Conservation (phyloP, 1,140 invertebrate species). For the Meloidogyne hapla region DNA sequence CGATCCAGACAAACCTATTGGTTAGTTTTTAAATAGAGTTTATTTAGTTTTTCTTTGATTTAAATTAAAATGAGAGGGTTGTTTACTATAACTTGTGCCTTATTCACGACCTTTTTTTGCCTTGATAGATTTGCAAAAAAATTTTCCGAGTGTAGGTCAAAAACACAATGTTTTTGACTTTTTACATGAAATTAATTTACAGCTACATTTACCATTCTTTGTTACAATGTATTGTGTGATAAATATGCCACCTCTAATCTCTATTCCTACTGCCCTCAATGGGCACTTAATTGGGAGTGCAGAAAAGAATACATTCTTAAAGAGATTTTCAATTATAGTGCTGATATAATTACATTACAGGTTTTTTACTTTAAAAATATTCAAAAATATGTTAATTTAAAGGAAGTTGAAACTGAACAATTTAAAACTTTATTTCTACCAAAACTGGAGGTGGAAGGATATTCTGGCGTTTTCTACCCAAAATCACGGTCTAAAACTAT, state of each 20-base stretch:
- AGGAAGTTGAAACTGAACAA: slow-evolving; percentile 98
- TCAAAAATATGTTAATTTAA: slow-evolving; percentile 46
- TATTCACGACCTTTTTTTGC: too few relatives aligned
- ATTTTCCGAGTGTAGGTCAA: too few relatives aligned
- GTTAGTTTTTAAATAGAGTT: slow-evolving; percentile 55
- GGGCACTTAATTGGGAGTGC: slow-evolving; percentile 97
- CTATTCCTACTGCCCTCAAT: slow-evolving; percentile 94
- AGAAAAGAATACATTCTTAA: slow-evolving; percentile 94
- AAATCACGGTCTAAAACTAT: slow-evolving; percentile 98
- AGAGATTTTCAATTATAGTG: slow-evolving; percentile 91
- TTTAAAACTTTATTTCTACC: slow-evolving; percentile 95
- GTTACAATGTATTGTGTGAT: slow-evolving; percentile 98
- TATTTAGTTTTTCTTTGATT: neutral
- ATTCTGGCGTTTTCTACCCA: slow-evolving; percentile 96
- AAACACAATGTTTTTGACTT: too few relatives aligned
- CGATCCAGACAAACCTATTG: slow-evolving; percentile 75
- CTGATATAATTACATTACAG: slow-evolving; percentile 92
- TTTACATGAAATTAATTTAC: slow-evolving; percentile 36
- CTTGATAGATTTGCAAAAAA: too few relatives aligned
- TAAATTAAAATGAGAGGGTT: too few relatives aligned
- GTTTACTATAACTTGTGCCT: too few relatives aligned
- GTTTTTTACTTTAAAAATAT: slow-evolving; percentile 63
- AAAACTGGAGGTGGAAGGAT: slow-evolving; percentile 79
- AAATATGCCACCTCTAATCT: slow-evolving; percentile 91
- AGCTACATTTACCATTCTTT: slow-evolving; percentile 90